Conservation (phyloP, 1,140 invertebrate species). For the Ladona fulva region DNA sequence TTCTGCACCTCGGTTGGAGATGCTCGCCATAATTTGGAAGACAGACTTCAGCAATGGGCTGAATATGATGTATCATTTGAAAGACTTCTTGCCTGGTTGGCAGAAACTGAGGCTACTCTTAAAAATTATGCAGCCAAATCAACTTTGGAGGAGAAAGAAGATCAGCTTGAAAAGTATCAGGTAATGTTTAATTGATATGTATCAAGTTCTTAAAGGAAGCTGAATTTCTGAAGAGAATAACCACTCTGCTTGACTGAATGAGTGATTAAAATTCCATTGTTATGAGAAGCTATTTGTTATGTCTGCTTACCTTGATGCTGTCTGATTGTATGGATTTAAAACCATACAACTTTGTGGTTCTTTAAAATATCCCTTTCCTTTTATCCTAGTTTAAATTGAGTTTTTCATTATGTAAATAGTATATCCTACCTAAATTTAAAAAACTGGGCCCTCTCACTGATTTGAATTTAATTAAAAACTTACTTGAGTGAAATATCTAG, state of each 20-base stretch:
- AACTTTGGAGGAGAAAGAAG: conserved; percentile 81
- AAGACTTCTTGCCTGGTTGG: conserved; percentile 69
- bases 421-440: no score
- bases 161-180: conserved; percentile 83
- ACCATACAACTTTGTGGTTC: no score
- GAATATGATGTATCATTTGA: conserved; percentile 84
- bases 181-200: conserved; percentile 39
- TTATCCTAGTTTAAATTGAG: no score
- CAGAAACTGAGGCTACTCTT: conserved; percentile 73
- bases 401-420: no score
- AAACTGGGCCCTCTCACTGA: no score
- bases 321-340: no score
- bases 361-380: no score
- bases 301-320: background rate
- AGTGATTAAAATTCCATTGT: background rate
- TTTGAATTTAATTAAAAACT: no score
- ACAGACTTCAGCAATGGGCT: conserved; percentile 79
- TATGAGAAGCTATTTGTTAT: background rate
- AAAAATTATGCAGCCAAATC: conserved; percentile 79
- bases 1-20: conserved; percentile 66
- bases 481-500: no score
- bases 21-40: conserved; percentile 66
- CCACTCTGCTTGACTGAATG: background rate
- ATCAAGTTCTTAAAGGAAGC: no score
- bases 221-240: background rate